phyloP scores from a whole-genome alignment of 2,888 invertebrate species.

The Ochropleura leucogaster region DNA sequence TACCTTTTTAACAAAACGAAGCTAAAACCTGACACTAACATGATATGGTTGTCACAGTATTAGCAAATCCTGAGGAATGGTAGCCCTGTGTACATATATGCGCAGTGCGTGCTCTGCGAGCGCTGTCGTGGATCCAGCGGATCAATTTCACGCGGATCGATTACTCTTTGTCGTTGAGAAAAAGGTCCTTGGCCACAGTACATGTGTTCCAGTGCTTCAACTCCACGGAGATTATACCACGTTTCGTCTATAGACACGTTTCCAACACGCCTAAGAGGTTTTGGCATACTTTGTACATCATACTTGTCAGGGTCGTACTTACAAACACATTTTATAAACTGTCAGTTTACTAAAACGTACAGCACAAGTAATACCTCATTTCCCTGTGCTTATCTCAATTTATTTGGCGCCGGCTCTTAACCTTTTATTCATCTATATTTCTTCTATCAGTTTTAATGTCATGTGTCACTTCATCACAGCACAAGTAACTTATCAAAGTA shows the following conservation, averaged over 20 bases:
- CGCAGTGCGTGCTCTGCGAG: conserved; percentile 80
- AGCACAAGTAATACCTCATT: background rate
- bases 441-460: background rate
- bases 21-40: conserved; percentile 37
- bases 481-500: conserved; percentile 2
- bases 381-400: background rate
- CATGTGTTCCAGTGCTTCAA: conserved; percentile 52
- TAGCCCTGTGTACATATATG: conserved; percentile 62
- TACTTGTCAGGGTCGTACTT: conserved; percentile 1
- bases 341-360: background rate
- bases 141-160: conserved; percentile 86
- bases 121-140: conserved; percentile 80
- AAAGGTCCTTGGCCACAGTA: conserved; percentile 64
- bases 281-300: conserved; percentile 5
- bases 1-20: conserved; percentile 6
- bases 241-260: conserved; percentile 45
- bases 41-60: conserved; percentile 41
- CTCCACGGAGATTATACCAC: conserved; percentile 33
- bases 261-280: conserved; percentile 11
- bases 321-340: background rate
- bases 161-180: conserved; percentile 80
- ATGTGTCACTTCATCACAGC: background rate
- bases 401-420: background rate
- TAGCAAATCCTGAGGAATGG: conserved; percentile 50
- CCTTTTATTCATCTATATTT: background rate